Evolutionary conservation across 2,888 invertebrate genomes (phyloP).

Genomic region (Philaethria dido): DNA sequence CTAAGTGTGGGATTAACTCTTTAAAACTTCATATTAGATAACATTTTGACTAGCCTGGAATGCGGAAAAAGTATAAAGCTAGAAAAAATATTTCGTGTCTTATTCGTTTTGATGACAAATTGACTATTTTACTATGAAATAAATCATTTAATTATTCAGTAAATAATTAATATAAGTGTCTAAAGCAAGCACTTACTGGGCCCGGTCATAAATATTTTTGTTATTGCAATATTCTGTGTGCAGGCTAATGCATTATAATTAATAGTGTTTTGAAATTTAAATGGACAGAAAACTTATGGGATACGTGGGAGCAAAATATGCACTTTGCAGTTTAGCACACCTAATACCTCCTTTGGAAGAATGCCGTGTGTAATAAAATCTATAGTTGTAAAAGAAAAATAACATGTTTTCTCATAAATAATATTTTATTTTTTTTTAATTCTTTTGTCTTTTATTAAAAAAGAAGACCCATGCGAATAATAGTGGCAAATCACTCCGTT

Average conservation of each 20-base stretch:
- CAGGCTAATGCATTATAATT: conserved; percentile 16
- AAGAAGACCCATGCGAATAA: too few species aligned
- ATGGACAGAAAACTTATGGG: conserved; percentile 8
- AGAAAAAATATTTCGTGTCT: too few species aligned
- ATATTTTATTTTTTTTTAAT: too few species aligned
- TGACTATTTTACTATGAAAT: not conserved
- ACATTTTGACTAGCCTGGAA: too few species aligned
- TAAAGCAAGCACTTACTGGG: not conserved
- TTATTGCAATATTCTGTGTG: conserved; percentile 8
- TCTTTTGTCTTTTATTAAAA: too few species aligned
- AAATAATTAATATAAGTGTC: conserved; percentile 9
- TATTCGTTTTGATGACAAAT: conserved; percentile 2
- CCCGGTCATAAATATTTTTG: conserved; percentile 7
- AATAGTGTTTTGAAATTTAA: conserved; percentile 21
- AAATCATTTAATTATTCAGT: not conserved
- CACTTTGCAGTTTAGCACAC: conserved; percentile 5
- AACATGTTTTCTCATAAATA: too few species aligned
- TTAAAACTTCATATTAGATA: too few species aligned
- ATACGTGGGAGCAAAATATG: conserved; percentile 1
- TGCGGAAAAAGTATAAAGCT: too few species aligned
- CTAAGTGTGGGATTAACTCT: too few species aligned
- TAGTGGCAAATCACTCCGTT: too few species aligned
- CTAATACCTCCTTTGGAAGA: not conserved
- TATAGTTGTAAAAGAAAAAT: not conserved
- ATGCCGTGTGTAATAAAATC: conserved; percentile 23